Base-by-base conservation (phyloP, 2,113 vertebrate genomes). In the Etheostoma cragini region DNA sequence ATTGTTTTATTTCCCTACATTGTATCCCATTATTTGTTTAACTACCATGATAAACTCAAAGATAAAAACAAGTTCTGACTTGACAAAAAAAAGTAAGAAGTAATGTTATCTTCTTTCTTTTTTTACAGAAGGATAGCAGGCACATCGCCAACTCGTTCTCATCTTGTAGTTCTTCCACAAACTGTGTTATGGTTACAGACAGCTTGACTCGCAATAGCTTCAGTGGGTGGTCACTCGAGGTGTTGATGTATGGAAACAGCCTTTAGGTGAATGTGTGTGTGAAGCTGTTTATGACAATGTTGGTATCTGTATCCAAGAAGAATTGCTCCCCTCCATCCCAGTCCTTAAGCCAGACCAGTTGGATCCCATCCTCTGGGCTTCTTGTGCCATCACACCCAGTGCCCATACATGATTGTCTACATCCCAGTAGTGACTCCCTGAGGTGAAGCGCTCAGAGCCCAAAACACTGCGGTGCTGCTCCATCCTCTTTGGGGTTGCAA, bases 201-300 rank as follows among this genome's bases (percentile, higher is more conserved):
- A 30, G 4, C 12, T 30, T 26, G n/a, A 22, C 0, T 1, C 70
- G 72, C 17, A 72, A 0, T 17, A 77, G 66, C 66, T 45, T 82
- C 58, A 82, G 52, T 4, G 73, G 80, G 13, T 0, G 0, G 6
- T 30, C 13, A 8, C 4, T 33, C 60, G 67, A 72, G n/a, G 67
- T 82, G 66, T 77, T 76, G 46, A 78, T 6, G 66, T 78, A 83
- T 1, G 72, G 80, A 49, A 70, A 63, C 24, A 76, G n/a, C 12
- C 0, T 35, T 24, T 24, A 6, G 0, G 54, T 71, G 52, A 83
- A 82, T 6, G 30, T 30, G 52, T 74, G 62, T 1, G 5, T 64
- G 54, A 75, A 81, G 12, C 19, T 22, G 0, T 77, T 67, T 42
- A 82, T 24, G 30, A 5, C 0, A 10, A 26, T 6, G 49, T 30